Base-by-base conservation (phyloP, 2,797 vertebrate genomes). In the Rhinoraja longicauda region DNA sequence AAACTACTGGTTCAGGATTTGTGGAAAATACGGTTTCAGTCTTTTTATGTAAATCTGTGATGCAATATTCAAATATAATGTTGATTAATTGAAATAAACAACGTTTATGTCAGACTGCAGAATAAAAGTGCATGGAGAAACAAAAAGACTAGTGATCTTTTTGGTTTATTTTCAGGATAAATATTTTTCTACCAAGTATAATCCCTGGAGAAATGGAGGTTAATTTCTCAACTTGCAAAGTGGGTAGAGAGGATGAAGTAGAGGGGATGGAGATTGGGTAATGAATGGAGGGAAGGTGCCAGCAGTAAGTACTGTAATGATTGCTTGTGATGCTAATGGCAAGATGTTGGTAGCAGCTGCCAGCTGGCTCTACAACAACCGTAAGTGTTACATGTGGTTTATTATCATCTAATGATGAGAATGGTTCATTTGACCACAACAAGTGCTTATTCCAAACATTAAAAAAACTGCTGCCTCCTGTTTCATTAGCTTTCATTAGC, bases 281-380 rank as follows among this genome's bases (percentile, higher is more conserved):
- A 75, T 57, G 39, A 53, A 75, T 94, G 94, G 94, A 96, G 95
- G 93, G 94, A 94, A 93, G 26, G 45, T 75, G 70, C 90, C 92
- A 96, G 95, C 94, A 96, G 95, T 96, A 95, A 96, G 95, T 96
- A 95, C 94, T 95, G 95, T 95, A 96, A 96, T 96, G 96, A 95
- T 94, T 94, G 95, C 96, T 97, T 96, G 94, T 96, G 94, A 96
- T 96, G 95, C 96, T 95, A 96, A 97, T 97, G 94, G 94, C 93
- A 95, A 96, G 95, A 96, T 96, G 95, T 97, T 95, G 95, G 94
- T 93, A 93, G 94, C 94, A 94, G 94, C 95, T 96, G 95, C 95
- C 96, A 96, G 95, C 94, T 95, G 96, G 94, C 94, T 95, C 94
- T 94, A 95, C 95, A 96, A 96, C 95, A 95, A 95, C 96, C 96